A percentile compares a stretch with the other conserved stretches of the same genome.
phyloP scores from a whole-genome alignment of 2,113 vertebrate genomes.

The Hirundichthys speculiger region DNA sequence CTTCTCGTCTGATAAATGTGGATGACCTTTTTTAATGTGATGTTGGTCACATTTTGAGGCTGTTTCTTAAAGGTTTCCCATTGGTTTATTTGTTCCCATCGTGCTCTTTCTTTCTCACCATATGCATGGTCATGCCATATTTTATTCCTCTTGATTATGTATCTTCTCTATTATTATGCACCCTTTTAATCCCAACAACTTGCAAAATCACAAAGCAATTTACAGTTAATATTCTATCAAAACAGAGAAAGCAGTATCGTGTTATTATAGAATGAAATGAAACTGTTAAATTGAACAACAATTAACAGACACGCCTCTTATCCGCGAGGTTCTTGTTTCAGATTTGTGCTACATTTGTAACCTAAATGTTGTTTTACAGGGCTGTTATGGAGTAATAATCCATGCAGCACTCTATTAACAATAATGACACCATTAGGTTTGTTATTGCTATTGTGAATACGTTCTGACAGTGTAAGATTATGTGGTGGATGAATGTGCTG shows the following conservation, averaged over 20 bases:
- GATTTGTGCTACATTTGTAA: neutral
- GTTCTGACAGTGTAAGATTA: neutral
- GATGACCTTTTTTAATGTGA: constrained; percentile 35
- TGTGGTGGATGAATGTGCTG: neutral
- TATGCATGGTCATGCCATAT: neutral
- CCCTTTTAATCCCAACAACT: constrained; percentile 6
- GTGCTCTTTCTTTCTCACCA: neutral
- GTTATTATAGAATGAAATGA: neutral
- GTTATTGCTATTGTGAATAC: neutral
- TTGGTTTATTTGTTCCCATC: constrained; percentile 11
- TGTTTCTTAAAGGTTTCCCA: constrained; percentile 27
- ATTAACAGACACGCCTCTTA: too few species aligned
- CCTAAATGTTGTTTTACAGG: neutral
- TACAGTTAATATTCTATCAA: neutral
- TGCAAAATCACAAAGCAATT: constrained; percentile 1
- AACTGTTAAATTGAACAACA: neutral
- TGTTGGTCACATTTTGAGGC: constrained; percentile 41
- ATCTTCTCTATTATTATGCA: neutral
- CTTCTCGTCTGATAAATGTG: constrained; percentile 43
- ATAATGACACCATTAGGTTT: neutral
- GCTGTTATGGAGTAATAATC: neutral
- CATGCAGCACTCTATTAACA: neutral
- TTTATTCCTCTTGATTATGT: neutral
- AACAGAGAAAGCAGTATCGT: neutral
- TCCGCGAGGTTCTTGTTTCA: too few species aligned